Evolutionary conservation across 1,140 invertebrate species (phyloP), one percentile per base, ranked within the genome.

Genomic region (Gryllus bimaculatus): DNA sequence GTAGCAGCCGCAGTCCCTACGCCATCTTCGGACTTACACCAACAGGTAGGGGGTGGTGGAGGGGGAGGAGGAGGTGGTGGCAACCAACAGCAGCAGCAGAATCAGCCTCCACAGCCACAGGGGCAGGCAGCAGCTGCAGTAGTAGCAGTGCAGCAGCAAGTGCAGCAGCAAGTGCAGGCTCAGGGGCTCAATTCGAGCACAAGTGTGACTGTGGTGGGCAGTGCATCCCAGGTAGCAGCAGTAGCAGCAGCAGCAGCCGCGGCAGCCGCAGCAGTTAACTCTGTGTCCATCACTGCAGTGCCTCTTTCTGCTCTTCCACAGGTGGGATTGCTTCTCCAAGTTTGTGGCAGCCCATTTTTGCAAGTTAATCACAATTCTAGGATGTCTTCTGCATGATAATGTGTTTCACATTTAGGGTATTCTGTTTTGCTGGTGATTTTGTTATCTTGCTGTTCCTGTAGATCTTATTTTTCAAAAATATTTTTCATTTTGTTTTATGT

Each of bases 131-230:
- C 54, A n/a, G 49, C 26, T 7, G 78, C n/a, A 39, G 78, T 8
- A 75, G 78, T n/a, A 47, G 78, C 21, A 12, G 48, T 12, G 48
- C 47, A 8, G 18, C 54, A 7, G n/a, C 54, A 20, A 54, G 47
- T 12, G 8, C 78, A 73, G 78, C 78, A 79, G 78, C 76, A 73
- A 49, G 47, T 39, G 26, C 73, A 79, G 78, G 54, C 54, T 66
- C 79, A 78, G 74, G 75, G 76, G 49, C 21, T 74, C 78, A 79
- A 73, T 79, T 73, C 78, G 8, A 48, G 26, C 10, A 47, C 78
- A 26, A 49, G 49, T 48, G 54, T 75, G 49, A 75, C 78, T 21
- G 78, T 78, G 48, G 78, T 78, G 13, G 49, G 47, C 73, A 78
- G 73, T 48, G 21, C 76, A 47, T 54, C 76, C 47, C 75, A 76